Base-by-base conservation (phyloP, 2,888 invertebrate genomes). In the Nephrotoma appendiculata region DNA sequence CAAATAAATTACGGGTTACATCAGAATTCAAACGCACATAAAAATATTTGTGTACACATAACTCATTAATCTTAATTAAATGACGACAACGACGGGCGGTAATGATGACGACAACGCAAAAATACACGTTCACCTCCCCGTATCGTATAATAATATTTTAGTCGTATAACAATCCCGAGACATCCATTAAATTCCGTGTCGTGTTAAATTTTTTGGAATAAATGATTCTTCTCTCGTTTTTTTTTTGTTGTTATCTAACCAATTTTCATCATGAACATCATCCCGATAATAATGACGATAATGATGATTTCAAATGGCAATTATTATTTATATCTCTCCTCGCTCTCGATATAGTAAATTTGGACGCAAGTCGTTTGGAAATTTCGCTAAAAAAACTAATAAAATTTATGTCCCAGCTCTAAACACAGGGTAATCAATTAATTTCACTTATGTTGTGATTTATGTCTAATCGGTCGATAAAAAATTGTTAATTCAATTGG, bases 361-460 rank as follows among this genome's bases (percentile, higher is more conserved):
- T 71, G 71, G 11, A 71, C 19, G 71, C 71, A 31, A 71, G 71
- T 71, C 71, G 71, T 71, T 71, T 71, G 71, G 71, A 71, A 71
- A 71, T 52, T 52, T 52, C 15, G 31, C 31, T 31, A 31, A 31
- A 31, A 31, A 31, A 15, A 15, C 52, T 52, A 52, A 52, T 52
- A 52, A 52, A 52, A 52, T 71, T 71, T 71, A 71, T 71, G 31
- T 71, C 71, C 7, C 9, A 71, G 19, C n/a, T n/a, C 19, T 71
- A 71, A 9, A 44, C 7, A 31, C 7, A 71, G 71, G 31, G 71
- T 71, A 85, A 85, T 85, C 85, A 85, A 85, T 85, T 85, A 85
- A 85, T 85, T 85, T 85, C 85, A 85, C 85, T 85, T 85, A 85
- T 85, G 85, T 85, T 85, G 85, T 85, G 85, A 85, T 85, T 85